Evolutionary conservation across 2,797 vertebrate species (phyloP), one percentile per base, ranked within the genome.

Genomic region (Champsocephalus gunnari): DNA sequence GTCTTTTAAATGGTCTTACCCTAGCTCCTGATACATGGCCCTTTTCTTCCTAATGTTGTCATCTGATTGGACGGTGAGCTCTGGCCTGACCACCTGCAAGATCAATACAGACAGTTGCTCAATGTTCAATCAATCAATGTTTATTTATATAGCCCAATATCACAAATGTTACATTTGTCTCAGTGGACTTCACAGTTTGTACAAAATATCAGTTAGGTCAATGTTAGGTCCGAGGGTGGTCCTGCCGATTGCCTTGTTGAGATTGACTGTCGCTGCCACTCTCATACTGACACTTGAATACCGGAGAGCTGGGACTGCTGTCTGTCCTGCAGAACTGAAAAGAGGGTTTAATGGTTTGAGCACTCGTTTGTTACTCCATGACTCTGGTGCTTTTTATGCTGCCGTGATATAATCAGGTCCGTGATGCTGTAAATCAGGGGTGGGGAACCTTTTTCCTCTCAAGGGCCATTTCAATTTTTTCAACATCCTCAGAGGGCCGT

Each of bases 161-260:
- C 21, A 21, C 21, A 21, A 21, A 21, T 21, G 21, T 21, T 21
- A 21, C 21, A 21, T 21, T 21, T 21, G 21, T 2, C 2, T 21
- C 21, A 21, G 21, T 21, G 21, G 21, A 2, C 21, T 21, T 21
- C 21, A 21, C 21, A 21, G 21, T 21, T 21, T 21, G 21, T 21
- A 21, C 21, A 21, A 21, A 21, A 21, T 21, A 21, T 21, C 21
- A 21, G 21, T 21, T 21, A 21, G 21, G 21, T 60, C 58, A 34
- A 8, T 51, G 43, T 63, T 48, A 43, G 44, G 49, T 41, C n/a
- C 71, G 1, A 53, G 47, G 41, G 9, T 71, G 56, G 19, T 71
- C 66, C 16, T 45, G 57, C 57, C 58, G 41, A 71, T 74, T 53
- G 41, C 11, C 19, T 41, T 71, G 34, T 65, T 66, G 56, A 66